Conservation (phyloP, 1,140 invertebrate species). For the Drosophila melanogaster region Release_6_plus_ISO1_MT NT_033779.5:5880501-5881000, state of each 20-base stretch:
- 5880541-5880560: constrained; percentile 69
- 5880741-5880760: constrained; percentile 53
- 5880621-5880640: constrained; percentile 17
- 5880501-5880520: constrained; percentile 62
- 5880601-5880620: constrained; percentile 33
- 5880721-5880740: constrained; percentile 28
- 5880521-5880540: constrained; percentile 51
- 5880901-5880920: neutral
- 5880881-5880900: constrained; percentile 19
- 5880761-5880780: constrained; percentile 52
- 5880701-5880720: constrained; percentile 27
- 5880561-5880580: constrained; percentile 53
- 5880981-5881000: no score
- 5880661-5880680: constrained; percentile 46
- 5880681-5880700: constrained; percentile 53
- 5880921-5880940: neutral
- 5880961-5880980: neutral
- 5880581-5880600: constrained; percentile 13
- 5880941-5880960: neutral
- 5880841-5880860: constrained; percentile 43
- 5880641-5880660: constrained; percentile 21
- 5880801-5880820: constrained; percentile 43
- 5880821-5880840: constrained; percentile 43
- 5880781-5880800: constrained; percentile 43
- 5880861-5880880: constrained; percentile 50